Base-by-base conservation (phyloP, 2,888 invertebrate genomes). In the Acleris laterana region DNA sequence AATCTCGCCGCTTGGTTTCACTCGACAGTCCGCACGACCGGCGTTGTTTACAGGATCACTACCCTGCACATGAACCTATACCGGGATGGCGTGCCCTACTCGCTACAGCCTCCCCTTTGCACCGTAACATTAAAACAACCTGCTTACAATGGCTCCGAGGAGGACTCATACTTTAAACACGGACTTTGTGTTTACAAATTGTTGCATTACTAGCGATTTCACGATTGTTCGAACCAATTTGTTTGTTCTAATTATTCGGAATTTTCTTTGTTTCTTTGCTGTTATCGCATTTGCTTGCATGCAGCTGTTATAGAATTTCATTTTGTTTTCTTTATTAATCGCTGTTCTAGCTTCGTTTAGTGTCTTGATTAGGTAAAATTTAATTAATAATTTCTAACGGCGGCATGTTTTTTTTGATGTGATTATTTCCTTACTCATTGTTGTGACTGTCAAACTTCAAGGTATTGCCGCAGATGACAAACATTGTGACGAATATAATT, bases 181-280 rank as follows among this genome's bases (percentile, higher is more conserved):
- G 71, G 72, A 55, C 57, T 46, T 70, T 69, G 72, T 90, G 90
- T 91, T 92, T 92, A 89, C 85, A 88, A 91, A 92, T 85, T 83
- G 72, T 83, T 82, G 83, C 85, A 84, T 86, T 89, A 80, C 82
- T 76, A 74, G 77, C 81, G 80, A 83, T 85, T 87, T 83, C 79
- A 72, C 77, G 74, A 81, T 79, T 80, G 82, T 80, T 80, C 81
- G 73, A 73, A 76, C 71, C 74, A 72, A 81, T 82, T 84, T 85
- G 84, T 88, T 88, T 87, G 87, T 85, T 82, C 83, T 82, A 82
- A 84, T 85, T 87, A 83, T 83, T 82, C 72, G 74, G 82, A 83
- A 80, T 82, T 82, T 83, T 78, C 79, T 79, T 79, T 78, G 79
- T 79, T 79, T 74, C 71, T 70, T 67, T 62, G 69, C 59, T 71